phyloP scores from a whole-genome alignment of 2,113 vertebrate species.

The Lasiurus cinereus region DNA sequence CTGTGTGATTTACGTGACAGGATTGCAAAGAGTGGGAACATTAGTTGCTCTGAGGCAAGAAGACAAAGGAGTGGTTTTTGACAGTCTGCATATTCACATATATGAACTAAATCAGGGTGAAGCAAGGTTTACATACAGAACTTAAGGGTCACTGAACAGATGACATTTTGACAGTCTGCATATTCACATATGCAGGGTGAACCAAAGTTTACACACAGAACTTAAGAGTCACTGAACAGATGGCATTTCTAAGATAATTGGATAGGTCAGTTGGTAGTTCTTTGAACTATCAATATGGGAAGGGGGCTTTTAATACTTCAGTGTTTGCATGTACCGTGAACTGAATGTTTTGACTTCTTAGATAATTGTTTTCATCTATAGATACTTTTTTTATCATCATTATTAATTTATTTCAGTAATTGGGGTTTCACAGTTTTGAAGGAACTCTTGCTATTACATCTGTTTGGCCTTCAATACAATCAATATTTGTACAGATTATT shows the following conservation, averaged over 20 bases:
- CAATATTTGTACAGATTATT: constrained; percentile 69
- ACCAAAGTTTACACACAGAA: constrained; percentile 13
- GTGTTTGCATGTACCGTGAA: constrained; percentile 27
- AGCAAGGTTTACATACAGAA: constrained; percentile 18
- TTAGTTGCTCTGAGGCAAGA: neutral
- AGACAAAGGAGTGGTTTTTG: neutral
- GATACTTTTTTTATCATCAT: neutral
- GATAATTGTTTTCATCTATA: constrained; percentile 48
- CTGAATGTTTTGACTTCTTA: constrained; percentile 22
- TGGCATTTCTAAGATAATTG: constrained; percentile 55
- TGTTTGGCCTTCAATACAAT: constrained; percentile 60
- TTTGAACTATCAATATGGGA: constrained; percentile 2
- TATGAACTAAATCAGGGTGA: constrained; percentile 13
- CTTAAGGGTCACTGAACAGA: constrained; percentile 19
- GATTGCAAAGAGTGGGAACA: constrained; percentile 15
- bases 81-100: constrained; percentile 2
- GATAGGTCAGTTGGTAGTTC: constrained; percentile 59
- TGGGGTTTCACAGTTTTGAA: constrained; percentile 62
- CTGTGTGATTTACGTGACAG: constrained; percentile 17
- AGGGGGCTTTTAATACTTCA: constrained; percentile 51
- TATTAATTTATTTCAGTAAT: constrained; percentile 48
- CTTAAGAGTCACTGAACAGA: constrained; percentile 16
- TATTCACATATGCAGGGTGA: neutral
- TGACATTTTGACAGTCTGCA: constrained; percentile 30
- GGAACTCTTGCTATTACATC: constrained; percentile 55